A percentile compares a stretch with the other conserved stretches of the same genome.
Evolutionary conservation across 2,888 invertebrate species (phyloP).

Genomic region (Lysandra coridon): DNA sequence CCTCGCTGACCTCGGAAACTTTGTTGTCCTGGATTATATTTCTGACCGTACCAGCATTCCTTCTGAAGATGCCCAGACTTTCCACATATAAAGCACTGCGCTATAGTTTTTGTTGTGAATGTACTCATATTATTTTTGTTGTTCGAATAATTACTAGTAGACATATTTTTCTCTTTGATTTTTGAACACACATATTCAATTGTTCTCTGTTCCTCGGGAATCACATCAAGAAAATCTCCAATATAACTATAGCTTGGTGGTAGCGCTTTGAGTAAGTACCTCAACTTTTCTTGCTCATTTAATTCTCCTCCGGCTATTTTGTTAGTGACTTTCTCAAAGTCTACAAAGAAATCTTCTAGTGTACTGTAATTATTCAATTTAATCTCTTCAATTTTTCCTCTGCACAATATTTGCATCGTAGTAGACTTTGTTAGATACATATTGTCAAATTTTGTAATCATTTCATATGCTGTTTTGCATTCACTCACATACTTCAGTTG

Average conservation of each 20-base stretch:
- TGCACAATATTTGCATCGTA: slow-evolving; percentile 44
- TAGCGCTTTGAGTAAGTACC: slow-evolving; percentile 44
- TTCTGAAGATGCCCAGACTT: slow-evolving; percentile 43
- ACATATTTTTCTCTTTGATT: slow-evolving; percentile 40
- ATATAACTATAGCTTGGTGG: slow-evolving; percentile 46
- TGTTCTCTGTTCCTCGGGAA: slow-evolving; percentile 45
- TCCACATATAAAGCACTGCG: slow-evolving; percentile 43
- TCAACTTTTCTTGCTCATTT: slow-evolving; percentile 44
- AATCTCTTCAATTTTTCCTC: slow-evolving; percentile 44
- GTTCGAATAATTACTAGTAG: slow-evolving; percentile 33
- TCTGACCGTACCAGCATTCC: slow-evolving; percentile 39
- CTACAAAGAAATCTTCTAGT: slow-evolving; percentile 43
- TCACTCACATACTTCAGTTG: slow-evolving; percentile 44
- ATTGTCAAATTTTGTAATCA: slow-evolving; percentile 42
- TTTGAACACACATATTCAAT: slow-evolving; percentile 42
- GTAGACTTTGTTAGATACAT: slow-evolving; percentile 44
- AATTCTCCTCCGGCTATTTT: slow-evolving; percentile 43
- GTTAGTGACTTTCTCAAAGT: slow-evolving; percentile 44
- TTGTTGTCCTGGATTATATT: slow-evolving; percentile 38
- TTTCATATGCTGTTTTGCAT: slow-evolving; percentile 40
- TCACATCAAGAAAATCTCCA: slow-evolving; percentile 45
- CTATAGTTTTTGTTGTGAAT: slow-evolving; percentile 38
- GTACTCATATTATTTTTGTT: slow-evolving; percentile 42
- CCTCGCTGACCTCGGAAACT: slow-evolving; percentile 28
- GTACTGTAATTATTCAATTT: slow-evolving; percentile 43